Conservation (phyloP, 2,888 invertebrate species). For the Meandrusa payeni region DNA sequence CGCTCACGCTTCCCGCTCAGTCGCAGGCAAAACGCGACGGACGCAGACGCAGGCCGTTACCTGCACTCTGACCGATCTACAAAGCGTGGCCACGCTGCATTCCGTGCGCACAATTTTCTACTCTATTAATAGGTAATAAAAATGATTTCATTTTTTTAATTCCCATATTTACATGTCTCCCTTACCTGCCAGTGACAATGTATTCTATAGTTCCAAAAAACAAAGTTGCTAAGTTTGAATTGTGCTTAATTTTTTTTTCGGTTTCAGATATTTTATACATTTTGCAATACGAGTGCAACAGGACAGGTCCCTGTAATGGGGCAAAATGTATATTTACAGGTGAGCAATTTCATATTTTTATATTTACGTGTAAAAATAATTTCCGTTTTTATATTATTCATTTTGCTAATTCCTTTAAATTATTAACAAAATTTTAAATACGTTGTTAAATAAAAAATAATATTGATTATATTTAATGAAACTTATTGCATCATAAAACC, state of each 20-base stretch:
- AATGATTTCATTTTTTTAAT: too few relatives aligned
- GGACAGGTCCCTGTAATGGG: constrained; percentile 62
- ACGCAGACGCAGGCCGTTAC: constrained; percentile 43
- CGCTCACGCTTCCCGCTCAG: constrained; percentile 60
- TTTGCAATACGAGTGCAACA: constrained; percentile 1
- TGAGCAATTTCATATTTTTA: constrained; percentile 43
- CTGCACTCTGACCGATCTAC: constrained; percentile 2
- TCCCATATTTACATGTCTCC: too few relatives aligned
- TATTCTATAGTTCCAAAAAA: neutral
- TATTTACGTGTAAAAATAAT: too few relatives aligned
- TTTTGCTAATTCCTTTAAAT: too few relatives aligned
- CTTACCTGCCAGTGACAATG: too few relatives aligned
- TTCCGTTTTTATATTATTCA: too few relatives aligned
- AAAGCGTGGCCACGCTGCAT: constrained; percentile 2
- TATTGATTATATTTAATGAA: too few relatives aligned
- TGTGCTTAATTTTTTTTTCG: constrained; percentile 1
- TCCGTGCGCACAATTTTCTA: neutral
- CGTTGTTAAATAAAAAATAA: too few relatives aligned
- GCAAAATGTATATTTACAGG: constrained; percentile 52
- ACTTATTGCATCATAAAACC: too few relatives aligned
- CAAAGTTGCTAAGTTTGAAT: too few relatives aligned
- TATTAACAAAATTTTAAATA: too few relatives aligned
- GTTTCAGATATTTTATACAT: constrained; percentile 13
- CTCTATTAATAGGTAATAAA: constrained; percentile 8
- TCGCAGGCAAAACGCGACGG: constrained; percentile 59